phyloP scores from a whole-genome alignment of 2,888 invertebrate genomes.

The Drosophila setosimentum region DNA sequence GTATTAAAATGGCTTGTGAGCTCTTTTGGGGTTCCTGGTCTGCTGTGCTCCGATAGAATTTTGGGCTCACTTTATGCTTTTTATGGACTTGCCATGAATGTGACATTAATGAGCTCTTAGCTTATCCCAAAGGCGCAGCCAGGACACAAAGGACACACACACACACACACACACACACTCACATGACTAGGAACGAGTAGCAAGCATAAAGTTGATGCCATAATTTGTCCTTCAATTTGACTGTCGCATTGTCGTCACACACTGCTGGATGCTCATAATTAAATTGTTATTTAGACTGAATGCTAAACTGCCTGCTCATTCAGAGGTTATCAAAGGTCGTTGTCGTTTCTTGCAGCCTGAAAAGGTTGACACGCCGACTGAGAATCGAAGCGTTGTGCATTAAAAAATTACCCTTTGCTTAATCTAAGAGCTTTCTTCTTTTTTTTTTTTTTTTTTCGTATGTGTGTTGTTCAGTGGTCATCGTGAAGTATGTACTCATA shows the following conservation, averaged over 20 bases:
- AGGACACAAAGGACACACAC: conserved; percentile 9
- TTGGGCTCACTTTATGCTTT: conserved; percentile 68
- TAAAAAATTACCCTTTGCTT: conserved; percentile 61
- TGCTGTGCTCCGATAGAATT: conserved; percentile 68
- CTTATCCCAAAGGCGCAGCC: conserved; percentile 74
- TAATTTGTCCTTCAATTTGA: conserved; percentile 75
- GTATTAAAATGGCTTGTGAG: conserved; percentile 63
- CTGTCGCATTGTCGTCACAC: conserved; percentile 35
- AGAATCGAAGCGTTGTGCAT: conserved; percentile 26
- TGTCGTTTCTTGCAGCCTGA: conserved; percentile 6
- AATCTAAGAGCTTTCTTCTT: conserved; percentile 27
- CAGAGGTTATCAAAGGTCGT: conserved; percentile 73
- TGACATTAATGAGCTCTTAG: conserved; percentile 79
- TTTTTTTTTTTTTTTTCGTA: background rate
- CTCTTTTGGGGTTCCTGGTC: conserved; percentile 26
- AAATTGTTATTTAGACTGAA: conserved; percentile 67
- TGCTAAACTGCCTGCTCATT: conserved; percentile 69
- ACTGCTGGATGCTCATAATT: conserved; percentile 65
- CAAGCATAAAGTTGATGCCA: conserved; percentile 63
- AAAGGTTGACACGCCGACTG: conserved; percentile 5
- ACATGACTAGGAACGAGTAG: background rate
- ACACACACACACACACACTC: background rate
- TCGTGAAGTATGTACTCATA: conserved; percentile 20
- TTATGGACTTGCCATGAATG: conserved; percentile 71
- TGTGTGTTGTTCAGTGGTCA: conserved; percentile 24